Conservation (phyloP, 2,888 invertebrate species). For the Meiosimyza decipiens region DNA sequence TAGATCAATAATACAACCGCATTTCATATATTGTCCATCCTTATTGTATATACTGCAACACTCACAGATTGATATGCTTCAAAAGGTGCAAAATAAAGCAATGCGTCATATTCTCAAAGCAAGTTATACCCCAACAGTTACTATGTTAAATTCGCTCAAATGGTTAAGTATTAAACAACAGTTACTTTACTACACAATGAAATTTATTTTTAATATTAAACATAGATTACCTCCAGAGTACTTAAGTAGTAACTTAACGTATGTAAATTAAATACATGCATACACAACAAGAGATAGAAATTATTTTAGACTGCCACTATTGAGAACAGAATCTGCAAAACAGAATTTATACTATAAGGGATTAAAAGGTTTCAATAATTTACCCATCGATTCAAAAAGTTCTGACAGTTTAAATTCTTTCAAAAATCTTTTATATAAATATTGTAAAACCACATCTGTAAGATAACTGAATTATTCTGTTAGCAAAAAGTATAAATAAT, state of each 20-base stretch:
- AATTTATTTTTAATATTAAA: not conserved
- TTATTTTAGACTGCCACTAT: not conserved
- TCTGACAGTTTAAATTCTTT: no score
- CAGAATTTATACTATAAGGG: not conserved
- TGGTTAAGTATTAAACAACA: no score
- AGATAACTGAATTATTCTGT: no score
- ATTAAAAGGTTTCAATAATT: no score
- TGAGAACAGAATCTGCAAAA: not conserved
- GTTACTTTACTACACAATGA: not conserved
- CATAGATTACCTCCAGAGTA: not conserved
- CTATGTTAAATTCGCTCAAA: no score
- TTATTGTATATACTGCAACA: not conserved
- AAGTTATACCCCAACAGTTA: not conserved
- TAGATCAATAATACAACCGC: slow-evolving; percentile 3
- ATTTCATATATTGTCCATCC: not conserved
- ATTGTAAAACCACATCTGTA: no score
- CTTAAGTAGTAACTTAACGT: not conserved
- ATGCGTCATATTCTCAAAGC: not conserved
- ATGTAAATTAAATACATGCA: not conserved
- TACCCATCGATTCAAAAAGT: no score
- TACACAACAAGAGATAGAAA: not conserved
- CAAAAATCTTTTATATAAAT: no score
- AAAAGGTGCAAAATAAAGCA: slow-evolving; percentile 7
- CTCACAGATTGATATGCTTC: not conserved
- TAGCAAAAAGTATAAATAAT: no score